Base-by-base conservation (phyloP, 2,888 invertebrate species). In the Diarsia mendica region DNA sequence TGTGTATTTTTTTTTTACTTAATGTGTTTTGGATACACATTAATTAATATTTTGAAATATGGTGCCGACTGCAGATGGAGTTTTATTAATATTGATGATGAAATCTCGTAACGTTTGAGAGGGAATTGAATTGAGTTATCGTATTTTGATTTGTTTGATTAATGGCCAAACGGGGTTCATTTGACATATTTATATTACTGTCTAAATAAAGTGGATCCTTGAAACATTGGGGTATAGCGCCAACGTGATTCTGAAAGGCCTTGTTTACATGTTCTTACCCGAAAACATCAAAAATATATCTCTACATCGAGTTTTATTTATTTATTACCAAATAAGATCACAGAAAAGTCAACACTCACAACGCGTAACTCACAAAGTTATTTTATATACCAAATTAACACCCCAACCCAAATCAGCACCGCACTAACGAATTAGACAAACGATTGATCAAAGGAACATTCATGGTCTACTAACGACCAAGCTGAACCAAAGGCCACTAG, bases 401-500 rank as follows among this genome's bases (percentile, higher is more conserved):
- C 68, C 58, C 64, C 61, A 63, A 77, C 68, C 51, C 48, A 78
- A 84, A 80, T 84, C 76, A 79, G 58, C 46, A 48, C 55, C 61
- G 39, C 65, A 46, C 75, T 81, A 81, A 82, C 77, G 61, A 84
- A 79, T 79, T 69, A 77, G 70, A 80, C 77, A 83, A 82, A 77
- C 77, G 83, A 60, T 65, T 79, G 88, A 88, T 88, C 88, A 88
- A 87, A 87, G 88, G 75, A 75, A 69, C 67, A 72, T 82, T 82
- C 77, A 85, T 84, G 88, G 84, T 87, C 80, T 85, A 87, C 88
- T 90, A 89, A 88, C 89, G 90, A 89, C 87, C 90, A 87, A 87
- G 86, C 85, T 85, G 86, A 87, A 85, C 84, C 90, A 90, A 92
- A 92, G 90, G 90, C 92, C 92, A 91, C 90, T 91, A 87, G 89